These are phyloP conservation scores for Eurystomus glaucurus DNA, from an alignment of 2,797 vertebrate species.

Conservation along the genomic window DNA sequence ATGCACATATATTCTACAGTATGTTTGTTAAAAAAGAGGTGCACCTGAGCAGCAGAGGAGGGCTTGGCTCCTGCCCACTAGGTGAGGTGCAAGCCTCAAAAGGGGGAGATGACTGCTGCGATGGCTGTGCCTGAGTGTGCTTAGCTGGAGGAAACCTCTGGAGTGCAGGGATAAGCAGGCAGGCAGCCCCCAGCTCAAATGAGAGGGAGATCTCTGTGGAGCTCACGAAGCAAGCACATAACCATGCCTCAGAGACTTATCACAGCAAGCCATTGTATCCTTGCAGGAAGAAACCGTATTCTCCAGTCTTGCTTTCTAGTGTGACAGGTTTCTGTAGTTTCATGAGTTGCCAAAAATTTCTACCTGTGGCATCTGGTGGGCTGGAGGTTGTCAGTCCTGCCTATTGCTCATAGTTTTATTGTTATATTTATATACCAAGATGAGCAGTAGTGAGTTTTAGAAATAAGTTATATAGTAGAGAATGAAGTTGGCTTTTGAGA, in stretches of 20 bases:
- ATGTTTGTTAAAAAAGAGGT: background rate
- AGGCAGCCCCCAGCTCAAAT: background rate
- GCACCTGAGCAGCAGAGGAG: background rate
- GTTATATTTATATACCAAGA: background rate
- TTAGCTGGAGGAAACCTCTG: background rate
- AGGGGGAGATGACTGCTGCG: background rate
- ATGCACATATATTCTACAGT: accelerated
- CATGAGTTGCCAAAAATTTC: background rate
- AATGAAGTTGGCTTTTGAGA: background rate
- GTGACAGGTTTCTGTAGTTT: background rate
- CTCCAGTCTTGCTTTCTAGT: background rate
- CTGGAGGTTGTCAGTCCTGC: background rate
- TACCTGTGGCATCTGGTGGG: background rate
- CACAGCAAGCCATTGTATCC: background rate
- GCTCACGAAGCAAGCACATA: background rate
- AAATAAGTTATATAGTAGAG: background rate
- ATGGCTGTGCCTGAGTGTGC: too few species aligned
- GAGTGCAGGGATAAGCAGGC: background rate
- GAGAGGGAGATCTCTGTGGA: background rate
- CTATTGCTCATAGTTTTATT: background rate
- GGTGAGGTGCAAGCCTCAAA: background rate
- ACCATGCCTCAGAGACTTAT: background rate
- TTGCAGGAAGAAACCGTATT: background rate
- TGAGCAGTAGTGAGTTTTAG: background rate
- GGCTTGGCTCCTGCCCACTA: background rate